Evolutionary conservation across 2,797 vertebrate genomes (phyloP), one percentile per base, ranked within the genome.

Genomic region (Tragopan temminckii): DNA sequence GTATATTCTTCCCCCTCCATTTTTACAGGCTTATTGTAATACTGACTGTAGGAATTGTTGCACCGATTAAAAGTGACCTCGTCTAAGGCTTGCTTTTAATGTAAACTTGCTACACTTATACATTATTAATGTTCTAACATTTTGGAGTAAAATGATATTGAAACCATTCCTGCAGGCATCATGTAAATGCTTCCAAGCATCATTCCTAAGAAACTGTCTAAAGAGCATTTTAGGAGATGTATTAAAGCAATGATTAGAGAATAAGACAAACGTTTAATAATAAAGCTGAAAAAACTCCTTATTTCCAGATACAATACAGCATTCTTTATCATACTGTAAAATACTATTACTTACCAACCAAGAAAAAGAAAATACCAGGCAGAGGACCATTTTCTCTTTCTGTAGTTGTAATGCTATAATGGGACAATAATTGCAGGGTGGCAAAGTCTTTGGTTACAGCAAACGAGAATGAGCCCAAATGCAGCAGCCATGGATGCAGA

Each of bases 111-210:
- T 87, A 67, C 64, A 68, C 11, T 76, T 80, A 80, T 25, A 78
- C 42, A 75, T 80, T 89, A 93, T 80, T 89, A 93, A 89, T 18
- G 33, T 71, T 80, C 88, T 79, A 92, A 88, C 18, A 75, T 75
- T 88, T 78, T 76, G 62, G 38, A 91, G 72, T 71, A 83, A 93
- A 92, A 88, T 38, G 62, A 88, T 66, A 55, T n/a, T n/a, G n/a
- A n/a, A n/a, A n/a, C n/a, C n/a, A n/a, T n/a, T n/a, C 85, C 82
- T 6, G 0, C 78, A 93, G 50, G 66, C 78, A 90, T 83, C 87
- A 71, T 16, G 0, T 66, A 92, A 91, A 92, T 57, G 72, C 69
- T 93, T 91, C 72, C 85, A 88, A 80, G 46, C 42, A 89, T 6
- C 33, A 59, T 48, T 72, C 50, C 53, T 25, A 27, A 21, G 78